Evolutionary conservation across 2,797 vertebrate species (phyloP), one percentile per base, ranked within the genome.

Genomic region (Enteromius mattozi): DNA sequence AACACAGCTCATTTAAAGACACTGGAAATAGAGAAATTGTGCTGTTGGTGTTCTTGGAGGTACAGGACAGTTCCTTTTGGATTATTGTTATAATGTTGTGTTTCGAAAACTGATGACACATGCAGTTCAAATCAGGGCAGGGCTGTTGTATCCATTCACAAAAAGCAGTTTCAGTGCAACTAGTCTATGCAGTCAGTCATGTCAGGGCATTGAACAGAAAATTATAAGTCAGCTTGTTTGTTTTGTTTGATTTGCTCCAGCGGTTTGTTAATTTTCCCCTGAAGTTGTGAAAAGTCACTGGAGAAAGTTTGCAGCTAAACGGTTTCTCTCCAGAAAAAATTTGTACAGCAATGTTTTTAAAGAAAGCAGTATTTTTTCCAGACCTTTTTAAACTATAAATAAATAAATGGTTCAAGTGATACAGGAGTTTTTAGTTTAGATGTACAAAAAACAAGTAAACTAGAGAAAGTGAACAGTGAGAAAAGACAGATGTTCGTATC

Each of bases 331-430:
- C 61, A 51, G 13, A 66, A 61, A 54, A 82, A 42, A 83, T 84
- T 75, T 75, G 45, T 33, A 79, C 30, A 37, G 65, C 3, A 86
- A 80, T 80, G 78, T 84, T 88, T 83, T 80, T 33, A 85, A 19
- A 80, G 71, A 56, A 86, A 85, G 82, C 78, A 75, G 47, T 47
- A 12, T 63, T 74, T 82, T 75, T 56, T 74, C 72, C 70, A 84
- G 78, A 84, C 79, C 80, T 82, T 77, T 17, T 47, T 86, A 27
- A 49, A 77, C 78, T 78, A 77, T 24, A 80, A 87, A 85, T 86
- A 74, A 86, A 81, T 87, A 85, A 83, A 83, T 72, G 61, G 75
- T 65, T 68, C 16, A 76, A 83, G 80, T 42, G 56, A 68, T 74
- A 47, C 65, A 71, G 63, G 78, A 81, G 35, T 33, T 16, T 79